Base-by-base conservation (phyloP, 2,797 vertebrate genomes). In the Poeciliopsis presidionis region DNA sequence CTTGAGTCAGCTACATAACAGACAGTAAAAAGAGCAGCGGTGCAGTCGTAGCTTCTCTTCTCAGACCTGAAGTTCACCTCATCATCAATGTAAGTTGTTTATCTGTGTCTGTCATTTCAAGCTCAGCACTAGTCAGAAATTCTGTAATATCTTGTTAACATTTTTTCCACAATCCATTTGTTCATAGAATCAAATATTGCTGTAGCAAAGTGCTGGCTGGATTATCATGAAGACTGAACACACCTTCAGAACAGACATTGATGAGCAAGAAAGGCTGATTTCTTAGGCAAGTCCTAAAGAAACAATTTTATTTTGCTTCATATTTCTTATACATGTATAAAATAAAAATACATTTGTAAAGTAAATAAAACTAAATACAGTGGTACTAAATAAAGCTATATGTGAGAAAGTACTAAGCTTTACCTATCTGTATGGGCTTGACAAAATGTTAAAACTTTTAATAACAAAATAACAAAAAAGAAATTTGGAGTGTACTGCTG, bases 401-500 rank as follows among this genome's bases (percentile, higher is more conserved):
- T 25, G 3, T 67, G 20, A 41, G 20, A 46, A 71, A 46, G 11
- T 45, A 16, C 41, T 16, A 46, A 46, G n/a, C 13, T 3, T 46
- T 28, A 46, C 12, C 43, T 8, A 16, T 70, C 13, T 28, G 5
- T 46, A 45, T 5, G 16, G 33, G 28, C 5, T 28, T 73, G 22
- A 59, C 30, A 65, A 22, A 63, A 72, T 73, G 41, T 25, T 61
- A 75, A 63, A 57, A 18, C 18, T 61, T 33, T 47, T 61, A 61
- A 13, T 75, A 39, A 39, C 33, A 33, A 39, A 71, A 75, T 53
- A 75, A 55, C 1, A 25, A 18, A 25, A 14, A 0, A 39, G 22
- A 77, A 77, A 83, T 72, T 77, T 85, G 47, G 43, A 57, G 46
- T 46, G 55, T 41, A 76, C 5, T 0, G 75, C 87, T 65, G 78